Base-by-base conservation (phyloP, 2,113 vertebrate genomes). In the Puffinus mauretanicus region DNA sequence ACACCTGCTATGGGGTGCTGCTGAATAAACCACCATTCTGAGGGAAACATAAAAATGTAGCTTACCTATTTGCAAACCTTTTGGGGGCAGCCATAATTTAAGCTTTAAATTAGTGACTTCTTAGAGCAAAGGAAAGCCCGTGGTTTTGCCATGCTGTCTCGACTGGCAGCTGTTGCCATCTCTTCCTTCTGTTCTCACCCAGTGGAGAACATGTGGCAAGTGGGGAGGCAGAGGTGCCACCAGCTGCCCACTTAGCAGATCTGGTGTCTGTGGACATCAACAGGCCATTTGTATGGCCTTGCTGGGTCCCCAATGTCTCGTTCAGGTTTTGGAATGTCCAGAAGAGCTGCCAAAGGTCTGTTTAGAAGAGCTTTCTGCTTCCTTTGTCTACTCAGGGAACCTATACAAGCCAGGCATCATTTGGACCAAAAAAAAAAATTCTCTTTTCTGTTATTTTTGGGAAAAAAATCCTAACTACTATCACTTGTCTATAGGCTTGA, bases 61-160 rank as follows among this genome's bases (percentile, higher is more conserved):
- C 2, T 79, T 2, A 24, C 19, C 40, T 15, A 0, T 6, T 34
- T 14, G 30, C 14, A 36, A 21, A n/a, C 18, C 4, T 60, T 36
- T 40, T 6, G 16, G 15, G 18, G 16, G 30, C 40, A 67, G 30
- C 10, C 36, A 24, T 8, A 2, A 5, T 3, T 58, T 11, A 13
- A 32, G 51, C 0, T 7, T 18, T 11, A 25, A 76, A 52, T 3
- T 24, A 58, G 21, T 7, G 38, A 49, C 21, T 17, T 54, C 46
- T 14, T 5, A 19, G 27, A 69, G 44, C 60, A 40, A n/a, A 52
- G 22, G 60, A 54, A 55, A 32, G 21, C 16, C 30, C 3, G 6
- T 1, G 0, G 4, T 42, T 40, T 67, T 71, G 46, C 51, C 36
- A 4, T 1, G 4, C 20, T 1, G 0, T 0, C 32, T 4, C 1